These are phyloP conservation scores for Drosophila acutilabella DNA, from an alignment of 2,888 invertebrate species.

Conservation along the genomic window DNA sequence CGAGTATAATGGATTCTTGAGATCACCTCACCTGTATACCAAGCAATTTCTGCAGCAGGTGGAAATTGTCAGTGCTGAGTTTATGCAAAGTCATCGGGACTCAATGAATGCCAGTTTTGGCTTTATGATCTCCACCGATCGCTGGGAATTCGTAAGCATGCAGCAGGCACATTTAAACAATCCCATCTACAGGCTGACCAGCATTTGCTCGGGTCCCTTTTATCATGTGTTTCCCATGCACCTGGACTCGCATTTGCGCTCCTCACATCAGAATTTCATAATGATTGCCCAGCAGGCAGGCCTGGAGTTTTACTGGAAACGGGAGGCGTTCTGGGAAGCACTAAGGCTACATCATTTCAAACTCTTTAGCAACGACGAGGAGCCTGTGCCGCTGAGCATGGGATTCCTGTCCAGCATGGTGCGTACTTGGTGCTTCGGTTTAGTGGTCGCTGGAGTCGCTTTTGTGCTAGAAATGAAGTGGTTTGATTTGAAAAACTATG, in stretches of 20 bases:
- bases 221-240: constrained; percentile 76
- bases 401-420: constrained; percentile 64
- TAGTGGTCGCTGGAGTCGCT: constrained; percentile 53
- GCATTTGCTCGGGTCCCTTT: constrained; percentile 77
- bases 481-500: constrained; percentile 6
- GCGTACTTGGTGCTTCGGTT: constrained; percentile 67
- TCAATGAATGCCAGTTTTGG: constrained; percentile 69
- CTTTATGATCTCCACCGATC: constrained; percentile 74
- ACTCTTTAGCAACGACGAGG: constrained; percentile 46
- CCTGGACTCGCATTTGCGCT: constrained; percentile 71
- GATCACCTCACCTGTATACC: constrained; percentile 41
- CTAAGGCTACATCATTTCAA: constrained; percentile 55
- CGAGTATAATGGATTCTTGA: constrained; percentile 58
- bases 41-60: constrained; percentile 57
- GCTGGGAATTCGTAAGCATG: constrained; percentile 75
- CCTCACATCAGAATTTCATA: constrained; percentile 65
- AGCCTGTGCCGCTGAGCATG: constrained; percentile 60
- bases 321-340: constrained; percentile 71
- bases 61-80: constrained; percentile 34
- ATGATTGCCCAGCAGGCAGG: constrained; percentile 69
- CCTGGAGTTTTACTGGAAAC: constrained; percentile 62
- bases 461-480: constrained; percentile 72
- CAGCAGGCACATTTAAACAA: constrained; percentile 67
- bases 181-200: constrained; percentile 72
- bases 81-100: constrained; percentile 64